phyloP scores from a whole-genome alignment of 1,140 invertebrate species.

The Heliconius hewitsoni region DNA sequence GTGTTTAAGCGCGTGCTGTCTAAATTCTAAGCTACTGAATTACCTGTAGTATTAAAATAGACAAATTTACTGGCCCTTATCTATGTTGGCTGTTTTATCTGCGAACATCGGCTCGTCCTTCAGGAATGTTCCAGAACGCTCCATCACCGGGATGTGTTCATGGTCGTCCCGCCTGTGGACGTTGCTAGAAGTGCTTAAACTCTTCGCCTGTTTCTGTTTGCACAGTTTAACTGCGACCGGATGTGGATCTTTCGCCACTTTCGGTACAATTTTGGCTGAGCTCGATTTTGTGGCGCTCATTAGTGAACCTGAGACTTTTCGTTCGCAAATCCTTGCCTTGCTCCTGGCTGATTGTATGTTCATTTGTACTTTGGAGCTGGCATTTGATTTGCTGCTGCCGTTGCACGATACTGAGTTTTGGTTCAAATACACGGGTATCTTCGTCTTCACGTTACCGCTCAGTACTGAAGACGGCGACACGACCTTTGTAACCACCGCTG shows the following conservation, averaged over 20 bases:
- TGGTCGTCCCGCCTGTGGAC: slow-evolving; percentile 34
- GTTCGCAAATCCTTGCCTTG: slow-evolving; percentile 26
- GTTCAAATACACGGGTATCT: slow-evolving; percentile 60
- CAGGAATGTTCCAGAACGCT: slow-evolving; percentile 86
- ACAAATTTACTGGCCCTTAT: slow-evolving; percentile 43
- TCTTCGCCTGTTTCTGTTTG: slow-evolving; percentile 28
- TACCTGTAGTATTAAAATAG: slow-evolving; percentile 20
- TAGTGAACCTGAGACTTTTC: slow-evolving; percentile 52
- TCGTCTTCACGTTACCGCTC: slow-evolving; percentile 52
- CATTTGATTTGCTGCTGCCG: slow-evolving; percentile 16
- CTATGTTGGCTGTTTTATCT: slow-evolving; percentile 53
- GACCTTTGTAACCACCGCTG: slow-evolving; percentile 48
- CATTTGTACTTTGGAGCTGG: not conserved
- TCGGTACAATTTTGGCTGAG: slow-evolving; percentile 65
- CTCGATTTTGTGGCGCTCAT: slow-evolving; percentile 74
- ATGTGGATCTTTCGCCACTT: slow-evolving; percentile 25
- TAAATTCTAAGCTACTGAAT: slow-evolving; percentile 8
- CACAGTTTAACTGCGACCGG: not conserved
- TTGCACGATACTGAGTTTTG: slow-evolving; percentile 27
- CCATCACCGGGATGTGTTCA: slow-evolving; percentile 65
- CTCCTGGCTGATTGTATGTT: not conserved
- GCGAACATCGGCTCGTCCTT: slow-evolving; percentile 84
- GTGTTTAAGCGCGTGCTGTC: not conserved
- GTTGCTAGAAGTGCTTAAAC: slow-evolving; percentile 7
- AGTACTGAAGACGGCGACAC: slow-evolving; percentile 28